phyloP scores from a whole-genome alignment of 2,113 vertebrate species.

The Zosterops japonicus region DNA sequence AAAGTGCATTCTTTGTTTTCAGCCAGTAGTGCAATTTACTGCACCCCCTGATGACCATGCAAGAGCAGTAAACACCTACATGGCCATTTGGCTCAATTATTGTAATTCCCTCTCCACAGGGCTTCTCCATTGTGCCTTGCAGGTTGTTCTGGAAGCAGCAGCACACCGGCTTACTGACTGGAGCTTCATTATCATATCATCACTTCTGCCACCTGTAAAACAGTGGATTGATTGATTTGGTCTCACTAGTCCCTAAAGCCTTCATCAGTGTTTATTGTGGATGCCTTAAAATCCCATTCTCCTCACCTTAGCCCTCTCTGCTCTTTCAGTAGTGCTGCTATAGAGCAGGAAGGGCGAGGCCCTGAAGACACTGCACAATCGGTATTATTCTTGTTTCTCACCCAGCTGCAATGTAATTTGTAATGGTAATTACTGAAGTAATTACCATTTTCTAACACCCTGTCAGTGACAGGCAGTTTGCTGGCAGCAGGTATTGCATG shows the following conservation, averaged over 20 bases:
- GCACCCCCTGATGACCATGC: neutral
- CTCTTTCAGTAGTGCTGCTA: neutral
- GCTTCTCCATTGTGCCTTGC: neutral
- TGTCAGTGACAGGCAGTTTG: neutral
- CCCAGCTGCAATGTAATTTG: neutral
- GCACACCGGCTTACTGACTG: neutral
- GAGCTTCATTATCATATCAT: neutral
- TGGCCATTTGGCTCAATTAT: slow-evolving; percentile 30
- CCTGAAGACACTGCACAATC: neutral
- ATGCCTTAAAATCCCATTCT: neutral
- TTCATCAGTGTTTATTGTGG: neutral
- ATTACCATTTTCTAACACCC: neutral
- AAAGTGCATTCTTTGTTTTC: neutral
- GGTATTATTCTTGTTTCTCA: neutral
- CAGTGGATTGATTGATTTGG: neutral
- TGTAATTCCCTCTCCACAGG: slow-evolving; percentile 40
- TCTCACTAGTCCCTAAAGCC: neutral
- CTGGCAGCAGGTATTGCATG: neutral
- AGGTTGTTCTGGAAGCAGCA: slow-evolving; percentile 28
- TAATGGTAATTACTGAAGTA: neutral
- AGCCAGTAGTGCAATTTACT: neutral
- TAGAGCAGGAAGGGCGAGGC: neutral
- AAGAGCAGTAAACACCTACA: slow-evolving; percentile 7
- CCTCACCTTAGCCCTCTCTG: neutral
- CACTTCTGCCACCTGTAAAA: slow-evolving; percentile 20